A percentile compares a stretch with the other conserved stretches of the same genome.
Evolutionary conservation across 1,140 invertebrate species (phyloP).

Genomic region (Sarcophaga peregrina): DNA sequence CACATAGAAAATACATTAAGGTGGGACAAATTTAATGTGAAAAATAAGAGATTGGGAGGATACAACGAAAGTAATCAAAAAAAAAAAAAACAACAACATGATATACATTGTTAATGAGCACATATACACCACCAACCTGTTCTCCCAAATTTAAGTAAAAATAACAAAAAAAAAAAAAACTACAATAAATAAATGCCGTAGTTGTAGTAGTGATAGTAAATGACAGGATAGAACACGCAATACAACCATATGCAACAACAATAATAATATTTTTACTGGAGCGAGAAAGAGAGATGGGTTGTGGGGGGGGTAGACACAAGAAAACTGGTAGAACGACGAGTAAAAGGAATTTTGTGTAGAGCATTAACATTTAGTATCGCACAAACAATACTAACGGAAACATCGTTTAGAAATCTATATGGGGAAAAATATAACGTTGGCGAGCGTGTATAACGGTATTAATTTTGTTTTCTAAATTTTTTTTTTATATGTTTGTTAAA

Average conservation of each 20-base stretch:
- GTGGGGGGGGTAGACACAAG: background rate
- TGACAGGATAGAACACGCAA: slow-evolving; percentile 14
- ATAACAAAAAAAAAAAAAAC: background rate
- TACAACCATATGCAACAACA: background rate
- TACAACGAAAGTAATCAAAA: no score
- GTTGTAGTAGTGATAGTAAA: background rate
- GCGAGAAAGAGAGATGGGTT: background rate
- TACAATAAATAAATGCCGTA: no score
- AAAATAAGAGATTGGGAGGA: no score
- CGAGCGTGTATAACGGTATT: slow-evolving; percentile 26
- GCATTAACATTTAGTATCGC: slow-evolving; percentile 58
- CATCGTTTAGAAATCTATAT: slow-evolving; percentile 51
- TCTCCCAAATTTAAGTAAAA: background rate
- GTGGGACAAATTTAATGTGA: background rate
- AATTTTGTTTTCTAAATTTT: slow-evolving; percentile 23
- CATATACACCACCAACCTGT: background rate
- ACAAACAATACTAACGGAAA: slow-evolving; percentile 66
- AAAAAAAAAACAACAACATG: no score
- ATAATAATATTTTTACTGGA: background rate
- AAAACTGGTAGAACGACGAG: background rate
- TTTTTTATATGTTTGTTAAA: slow-evolving; percentile 26
- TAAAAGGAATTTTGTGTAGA: slow-evolving; percentile 31
- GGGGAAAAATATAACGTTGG: slow-evolving; percentile 27
- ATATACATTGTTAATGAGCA: slow-evolving; percentile 4
- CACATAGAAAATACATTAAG: background rate